Conservation (phyloP, 2,113 vertebrate genomes). For the Agelaius tricolor region DNA sequence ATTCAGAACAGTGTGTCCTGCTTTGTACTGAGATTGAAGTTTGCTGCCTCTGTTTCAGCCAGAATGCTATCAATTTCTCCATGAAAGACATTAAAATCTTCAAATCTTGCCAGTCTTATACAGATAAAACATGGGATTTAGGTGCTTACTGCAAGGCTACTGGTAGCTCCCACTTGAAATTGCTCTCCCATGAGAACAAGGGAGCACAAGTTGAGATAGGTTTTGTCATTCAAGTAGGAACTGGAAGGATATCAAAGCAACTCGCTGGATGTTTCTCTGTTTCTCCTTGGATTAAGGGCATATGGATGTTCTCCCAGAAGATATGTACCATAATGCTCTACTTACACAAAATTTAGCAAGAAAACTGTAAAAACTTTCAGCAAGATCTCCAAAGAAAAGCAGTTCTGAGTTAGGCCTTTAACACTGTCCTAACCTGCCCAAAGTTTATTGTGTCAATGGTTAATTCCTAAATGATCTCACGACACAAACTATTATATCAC, state of each 20-base stretch:
- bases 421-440: neutral
- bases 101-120: neutral
- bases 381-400: neutral
- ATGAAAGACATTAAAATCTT: neutral
- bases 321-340: neutral
- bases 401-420: conserved; percentile 7
- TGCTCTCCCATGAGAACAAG: neutral
- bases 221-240: neutral
- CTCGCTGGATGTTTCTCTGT: neutral
- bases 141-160: neutral
- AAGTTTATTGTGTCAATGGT: neutral
- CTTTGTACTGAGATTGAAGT: neutral
- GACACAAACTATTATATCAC: neutral
- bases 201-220: neutral
- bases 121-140: neutral
- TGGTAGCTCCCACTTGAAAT: neutral
- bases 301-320: neutral
- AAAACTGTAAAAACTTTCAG: neutral
- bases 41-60: neutral
- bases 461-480: neutral
- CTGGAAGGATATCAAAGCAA: neutral
- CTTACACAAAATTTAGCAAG: neutral
- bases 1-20: neutral
- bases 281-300: neutral
- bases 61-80: neutral